Evolutionary conservation across 2,113 vertebrate species (phyloP), one percentile per base, ranked within the genome.

Genomic region (Tachysurus fulvidraco): DNA sequence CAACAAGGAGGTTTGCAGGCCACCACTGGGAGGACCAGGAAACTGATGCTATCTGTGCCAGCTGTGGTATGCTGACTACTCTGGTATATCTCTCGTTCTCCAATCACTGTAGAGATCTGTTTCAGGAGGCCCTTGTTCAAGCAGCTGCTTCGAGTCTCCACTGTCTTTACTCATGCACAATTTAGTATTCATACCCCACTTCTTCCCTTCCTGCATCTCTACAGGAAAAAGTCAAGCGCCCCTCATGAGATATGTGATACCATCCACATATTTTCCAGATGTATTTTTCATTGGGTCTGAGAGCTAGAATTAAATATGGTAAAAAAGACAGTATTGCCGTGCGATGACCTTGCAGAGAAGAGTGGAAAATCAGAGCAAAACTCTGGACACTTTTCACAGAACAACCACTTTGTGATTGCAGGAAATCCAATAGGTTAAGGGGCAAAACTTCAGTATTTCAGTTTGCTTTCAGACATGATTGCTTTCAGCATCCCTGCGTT

Each of bases 1-100:
- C 88, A 91, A 88, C 86, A 71, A 81, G 62, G 67, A 69, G 84
- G 87, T 67, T 88, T 80, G 41, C 44, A 21, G 83, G 64, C 36
- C 65, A 74, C 83, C 50, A 50, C 55, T 83, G 89, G 46, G 85
- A 90, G 91, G 88, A 91, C 90, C 88, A 91, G 90, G 92, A 94
- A 94, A 81, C 91, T 86, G 79, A 74, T 88, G 88, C 87, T 86
- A 91, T 93, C 90, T 90, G 89, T 77, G 91, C 89, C 90, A 89
- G 91, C 84, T 91, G 89, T 85, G 89, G 84, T n/a, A 79, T 90
- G 83, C 85, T 81, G 55, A 77, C 69, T 69, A 44, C 84, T 81
- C 86, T 87, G 84, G 88, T 80, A 76, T 21, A 69, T 23, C 41
- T 87, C 73, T 59, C 65, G 25, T 78, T 83, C 90, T 52, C 82